Evolutionary conservation across 2,888 invertebrate genomes (phyloP), one percentile per base, ranked within the genome.

Genomic region (Ptilodon capucinus): DNA sequence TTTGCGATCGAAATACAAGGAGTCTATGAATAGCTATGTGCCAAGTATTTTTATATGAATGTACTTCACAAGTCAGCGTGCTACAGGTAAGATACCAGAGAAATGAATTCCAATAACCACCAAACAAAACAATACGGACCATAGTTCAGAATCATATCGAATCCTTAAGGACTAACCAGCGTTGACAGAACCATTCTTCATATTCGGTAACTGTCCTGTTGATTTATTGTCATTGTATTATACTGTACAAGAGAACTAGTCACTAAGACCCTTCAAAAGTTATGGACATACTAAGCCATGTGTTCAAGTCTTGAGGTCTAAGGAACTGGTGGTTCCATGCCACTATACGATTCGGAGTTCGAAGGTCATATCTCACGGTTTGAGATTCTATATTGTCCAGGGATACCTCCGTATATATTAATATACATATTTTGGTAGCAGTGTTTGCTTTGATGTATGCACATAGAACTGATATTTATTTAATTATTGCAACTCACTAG

Each of bases 171-270:
- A 41, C 14, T 35, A 48, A 46, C 54, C 54, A 19, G 19, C n/a
- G 13, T 19, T 65, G 69, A 71, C 75, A 64, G 54, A 47, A 69
- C 74, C 71, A 80, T 81, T 78, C 71, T 60, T 80, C 79, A 79
- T 69, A 70, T 43, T 78, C 71, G 74, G 74, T 74, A 71, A 28
- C 72, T 74, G 76, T 77, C 79, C 58, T 51, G 58, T 68, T 77
- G 78, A 78, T 74, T 72, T 77, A 80, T 80, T 61, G 73, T 75
- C 75, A 76, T 76, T 73, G 73, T 74, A 65, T 69, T 67, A 71
- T 61, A 73, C 35, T 41, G 36, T 35, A 38, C 21, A 41, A 28
- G 18, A 7, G 8, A 6, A 35, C 41, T 41, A 44, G 2, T 35
- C 36, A 41, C 2, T 2, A 11, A 30, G 40, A 36, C 23, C 40